A percentile compares a stretch with the other conserved stretches of the same genome.
These are phyloP conservation scores for Drosophila subsilvestris DNA, from an alignment of 2,888 invertebrate genomes.

Conservation along the genomic window DNA sequence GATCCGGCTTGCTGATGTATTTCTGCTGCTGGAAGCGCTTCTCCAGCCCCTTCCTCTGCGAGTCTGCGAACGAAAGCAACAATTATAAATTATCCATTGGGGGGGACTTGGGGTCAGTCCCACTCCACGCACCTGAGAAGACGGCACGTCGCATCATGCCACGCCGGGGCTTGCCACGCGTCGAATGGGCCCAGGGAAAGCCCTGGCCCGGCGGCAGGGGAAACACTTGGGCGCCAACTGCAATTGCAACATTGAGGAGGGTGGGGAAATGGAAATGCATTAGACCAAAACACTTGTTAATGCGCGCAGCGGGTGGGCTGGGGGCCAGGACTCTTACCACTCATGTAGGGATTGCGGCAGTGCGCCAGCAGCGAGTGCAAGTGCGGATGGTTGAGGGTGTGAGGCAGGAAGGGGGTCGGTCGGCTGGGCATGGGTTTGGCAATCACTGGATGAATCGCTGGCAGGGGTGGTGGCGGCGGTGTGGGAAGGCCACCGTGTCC, in stretches of 20 bases:
- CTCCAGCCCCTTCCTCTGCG: slow-evolving; percentile 97
- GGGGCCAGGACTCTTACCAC: slow-evolving; percentile 83
- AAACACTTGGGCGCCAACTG: slow-evolving; percentile 87
- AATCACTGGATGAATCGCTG: slow-evolving; percentile 84
- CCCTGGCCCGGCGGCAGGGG: slow-evolving; percentile 86
- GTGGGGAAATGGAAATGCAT: slow-evolving; percentile 73
- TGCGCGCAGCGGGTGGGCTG: slow-evolving; percentile 54
- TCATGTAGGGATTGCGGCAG: slow-evolving; percentile 93
- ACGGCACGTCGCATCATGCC: slow-evolving; percentile 99
- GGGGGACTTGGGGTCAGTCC: background rate
- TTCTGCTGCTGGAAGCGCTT: slow-evolving; percentile 98
- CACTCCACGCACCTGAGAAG: slow-evolving; percentile 88
- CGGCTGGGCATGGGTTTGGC: slow-evolving; percentile 94
- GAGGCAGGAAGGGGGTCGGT: slow-evolving; percentile 87
- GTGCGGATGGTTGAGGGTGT: slow-evolving; percentile 91
- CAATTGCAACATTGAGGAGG: slow-evolving; percentile 61
- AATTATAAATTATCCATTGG: background rate
- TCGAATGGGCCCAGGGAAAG: slow-evolving; percentile 96
- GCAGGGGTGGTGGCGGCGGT: slow-evolving; percentile 71
- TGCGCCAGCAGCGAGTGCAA: slow-evolving; percentile 92
- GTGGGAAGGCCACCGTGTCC: slow-evolving; percentile 38
- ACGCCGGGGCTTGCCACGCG: slow-evolving; percentile 95
- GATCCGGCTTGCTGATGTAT: slow-evolving; percentile 99
- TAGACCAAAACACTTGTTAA: slow-evolving; percentile 70
- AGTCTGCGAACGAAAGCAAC: slow-evolving; percentile 86